Conservation (phyloP, 2,797 vertebrate species). For the Premnoplex brunnescens region DNA sequence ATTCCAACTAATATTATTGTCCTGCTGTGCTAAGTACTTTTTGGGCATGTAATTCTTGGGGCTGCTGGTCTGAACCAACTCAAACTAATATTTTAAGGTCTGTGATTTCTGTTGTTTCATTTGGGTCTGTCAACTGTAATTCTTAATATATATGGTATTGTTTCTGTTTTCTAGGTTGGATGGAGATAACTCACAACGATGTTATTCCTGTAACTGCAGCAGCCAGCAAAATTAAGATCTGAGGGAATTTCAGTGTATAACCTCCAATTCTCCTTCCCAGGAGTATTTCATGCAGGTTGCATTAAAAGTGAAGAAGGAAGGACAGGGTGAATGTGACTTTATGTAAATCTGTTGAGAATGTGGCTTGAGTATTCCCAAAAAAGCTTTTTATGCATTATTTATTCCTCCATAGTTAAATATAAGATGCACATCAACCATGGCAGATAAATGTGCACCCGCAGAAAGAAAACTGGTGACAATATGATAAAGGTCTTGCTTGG, state of each 20-base stretch:
- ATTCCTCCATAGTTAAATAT: not conserved
- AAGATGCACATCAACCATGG: not conserved
- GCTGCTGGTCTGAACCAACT: not conserved
- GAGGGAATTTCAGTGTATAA: not conserved
- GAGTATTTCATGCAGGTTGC: not conserved
- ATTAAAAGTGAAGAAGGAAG: not conserved
- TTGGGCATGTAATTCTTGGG: not conserved
- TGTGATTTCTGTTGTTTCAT: not conserved
- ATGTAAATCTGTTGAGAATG: slow-evolving; percentile 33
- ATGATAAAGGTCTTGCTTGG: not conserved
- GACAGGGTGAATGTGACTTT: slow-evolving; percentile 28
- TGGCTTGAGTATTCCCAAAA: not conserved
- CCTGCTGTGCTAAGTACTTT: not conserved
- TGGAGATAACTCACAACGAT: not conserved
- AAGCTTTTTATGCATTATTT: slow-evolving; percentile 30
- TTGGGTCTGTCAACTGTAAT: not conserved
- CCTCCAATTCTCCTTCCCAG: not conserved
- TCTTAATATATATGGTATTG: not conserved
- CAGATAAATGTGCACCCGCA: not conserved
- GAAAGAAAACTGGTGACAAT: not conserved
- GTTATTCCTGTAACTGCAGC: not conserved
- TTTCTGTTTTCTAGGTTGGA: not conserved
- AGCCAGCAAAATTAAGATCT: slow-evolving; percentile 21
- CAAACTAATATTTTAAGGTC: not conserved
- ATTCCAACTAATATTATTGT: not conserved